Evolutionary conservation across 2,113 vertebrate genomes (phyloP).

Genomic region (Bettongia penicillata): DNA sequence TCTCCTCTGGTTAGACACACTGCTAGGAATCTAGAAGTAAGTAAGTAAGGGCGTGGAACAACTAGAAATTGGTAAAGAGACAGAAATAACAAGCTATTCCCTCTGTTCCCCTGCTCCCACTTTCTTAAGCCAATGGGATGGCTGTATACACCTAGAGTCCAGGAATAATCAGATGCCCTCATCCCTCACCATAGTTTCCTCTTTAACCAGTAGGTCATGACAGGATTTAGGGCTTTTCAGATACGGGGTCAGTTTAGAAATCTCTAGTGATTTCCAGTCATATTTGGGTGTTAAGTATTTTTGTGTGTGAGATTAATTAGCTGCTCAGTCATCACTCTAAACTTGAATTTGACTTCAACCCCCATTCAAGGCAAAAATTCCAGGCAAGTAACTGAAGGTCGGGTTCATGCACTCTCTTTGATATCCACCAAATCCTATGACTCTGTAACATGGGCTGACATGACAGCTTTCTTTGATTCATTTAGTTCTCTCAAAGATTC

Average conservation of each 20-base stretch:
- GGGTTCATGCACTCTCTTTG: background rate
- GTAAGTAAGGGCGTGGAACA: background rate
- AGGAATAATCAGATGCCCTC: background rate
- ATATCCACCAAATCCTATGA: background rate
- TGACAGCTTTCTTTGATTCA: background rate
- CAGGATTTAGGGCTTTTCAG: background rate
- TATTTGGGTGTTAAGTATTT: background rate
- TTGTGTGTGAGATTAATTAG: background rate
- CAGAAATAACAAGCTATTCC: no score
- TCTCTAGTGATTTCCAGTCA: background rate
- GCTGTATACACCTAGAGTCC: background rate
- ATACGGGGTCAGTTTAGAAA: background rate
- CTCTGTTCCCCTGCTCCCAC: background rate
- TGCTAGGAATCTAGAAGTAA: background rate
- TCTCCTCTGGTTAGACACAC: background rate
- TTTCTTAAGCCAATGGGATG: background rate
- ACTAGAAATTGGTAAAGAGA: background rate
- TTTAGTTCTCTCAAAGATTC: background rate
- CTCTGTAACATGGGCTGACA: background rate
- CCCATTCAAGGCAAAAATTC: background rate
- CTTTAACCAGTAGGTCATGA: background rate
- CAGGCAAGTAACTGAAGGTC: background rate
- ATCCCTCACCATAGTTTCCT: background rate
- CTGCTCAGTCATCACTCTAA: background rate
- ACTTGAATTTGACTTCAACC: conserved; percentile 7